Conservation (phyloP, 2,113 vertebrate genomes). For the Anhinga anhinga region DNA sequence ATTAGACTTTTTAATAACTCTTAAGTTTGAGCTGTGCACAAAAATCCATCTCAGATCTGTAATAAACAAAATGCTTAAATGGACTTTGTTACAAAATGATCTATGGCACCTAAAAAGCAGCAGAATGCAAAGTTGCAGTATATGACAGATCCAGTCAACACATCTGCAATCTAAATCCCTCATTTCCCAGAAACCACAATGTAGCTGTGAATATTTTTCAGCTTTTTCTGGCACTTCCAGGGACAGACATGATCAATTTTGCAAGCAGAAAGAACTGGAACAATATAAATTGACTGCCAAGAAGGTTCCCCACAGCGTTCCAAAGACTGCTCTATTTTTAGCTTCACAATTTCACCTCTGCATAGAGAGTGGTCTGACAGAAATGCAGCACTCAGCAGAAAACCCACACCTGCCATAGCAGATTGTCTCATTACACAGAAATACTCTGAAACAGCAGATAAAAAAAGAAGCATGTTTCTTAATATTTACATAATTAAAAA, state of each 20-base stretch:
- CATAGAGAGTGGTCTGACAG: slow-evolving; percentile 71
- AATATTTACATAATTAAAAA: not conserved
- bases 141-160: not conserved
- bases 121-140: not conserved
- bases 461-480: slow-evolving; percentile 2
- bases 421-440: slow-evolving; percentile 25
- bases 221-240: slow-evolving; percentile 72
- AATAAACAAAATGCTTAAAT: not conserved
- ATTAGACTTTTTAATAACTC: not conserved
- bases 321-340: slow-evolving; percentile 81
- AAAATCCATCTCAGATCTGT: not conserved
- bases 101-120: not conserved
- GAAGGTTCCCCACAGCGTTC: slow-evolving; percentile 40
- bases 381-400: slow-evolving; percentile 73
- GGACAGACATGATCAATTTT: slow-evolving; percentile 72
- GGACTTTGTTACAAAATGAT: not conserved
- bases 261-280: slow-evolving; percentile 74
- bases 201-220: slow-evolving; percentile 37
- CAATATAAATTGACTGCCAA: slow-evolving; percentile 74
- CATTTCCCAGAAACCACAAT: slow-evolving; percentile 16
- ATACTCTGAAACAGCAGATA: not conserved
- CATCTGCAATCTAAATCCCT: slow-evolving; percentile 1
- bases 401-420: slow-evolving; percentile 11
- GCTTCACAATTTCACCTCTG: slow-evolving; percentile 74
- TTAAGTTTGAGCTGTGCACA: not conserved